Evolutionary conservation across 2,113 vertebrate species (phyloP).

Genomic region (Lagenorhynchus albirostris): DNA sequence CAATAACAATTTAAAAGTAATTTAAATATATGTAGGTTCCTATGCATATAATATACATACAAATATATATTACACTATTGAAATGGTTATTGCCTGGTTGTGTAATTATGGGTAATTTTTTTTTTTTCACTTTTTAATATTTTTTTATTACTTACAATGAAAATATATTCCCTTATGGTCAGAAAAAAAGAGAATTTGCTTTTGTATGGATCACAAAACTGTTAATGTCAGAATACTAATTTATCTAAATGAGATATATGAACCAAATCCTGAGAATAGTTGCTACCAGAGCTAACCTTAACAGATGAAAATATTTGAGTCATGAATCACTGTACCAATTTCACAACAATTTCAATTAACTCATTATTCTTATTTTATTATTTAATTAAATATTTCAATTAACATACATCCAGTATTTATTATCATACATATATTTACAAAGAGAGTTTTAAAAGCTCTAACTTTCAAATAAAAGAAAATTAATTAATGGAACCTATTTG

Average conservation of each 20-base stretch:
- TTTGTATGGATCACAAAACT: background rate
- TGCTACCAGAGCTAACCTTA: background rate
- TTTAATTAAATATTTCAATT: background rate
- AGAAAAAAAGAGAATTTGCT: background rate
- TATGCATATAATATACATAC: background rate
- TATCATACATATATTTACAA: background rate
- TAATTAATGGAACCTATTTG: background rate
- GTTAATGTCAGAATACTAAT: background rate
- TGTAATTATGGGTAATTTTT: background rate
- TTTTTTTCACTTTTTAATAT: background rate
- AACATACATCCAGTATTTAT: background rate
- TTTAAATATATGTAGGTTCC: background rate
- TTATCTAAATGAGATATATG: background rate
- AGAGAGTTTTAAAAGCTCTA: background rate
- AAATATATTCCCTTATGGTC: background rate
- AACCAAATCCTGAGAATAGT: background rate
- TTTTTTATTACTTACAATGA: background rate
- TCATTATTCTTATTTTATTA: conserved; percentile 26
- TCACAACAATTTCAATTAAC: background rate
- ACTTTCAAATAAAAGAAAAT: background rate
- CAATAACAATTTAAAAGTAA: background rate
- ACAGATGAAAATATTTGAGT: background rate
- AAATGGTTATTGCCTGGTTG: background rate
- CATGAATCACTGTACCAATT: background rate
- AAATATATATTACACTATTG: background rate